These are phyloP conservation scores for Drosophila kambysellisi DNA, from an alignment of 2,888 invertebrate species.

Conservation along the genomic window DNA sequence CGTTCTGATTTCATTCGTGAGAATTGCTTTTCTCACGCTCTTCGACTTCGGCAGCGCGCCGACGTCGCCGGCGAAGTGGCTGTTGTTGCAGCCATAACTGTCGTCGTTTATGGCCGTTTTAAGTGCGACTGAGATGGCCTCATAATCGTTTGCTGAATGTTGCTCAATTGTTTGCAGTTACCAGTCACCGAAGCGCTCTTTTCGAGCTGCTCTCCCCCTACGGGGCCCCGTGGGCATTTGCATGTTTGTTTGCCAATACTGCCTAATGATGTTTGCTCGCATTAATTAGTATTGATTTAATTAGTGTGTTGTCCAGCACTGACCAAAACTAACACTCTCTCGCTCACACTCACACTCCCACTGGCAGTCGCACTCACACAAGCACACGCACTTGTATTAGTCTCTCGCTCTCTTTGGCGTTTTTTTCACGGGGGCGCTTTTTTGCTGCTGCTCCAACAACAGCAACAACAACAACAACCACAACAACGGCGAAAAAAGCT, in stretches of 20 bases:
- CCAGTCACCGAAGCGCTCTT: constrained; percentile 49
- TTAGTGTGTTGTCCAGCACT: constrained; percentile 51
- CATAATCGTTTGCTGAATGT: constrained; percentile 84
- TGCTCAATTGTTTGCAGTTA: constrained; percentile 76
- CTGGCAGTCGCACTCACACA: background rate
- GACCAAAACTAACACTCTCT: constrained; percentile 30
- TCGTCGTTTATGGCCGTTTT: constrained; percentile 84
- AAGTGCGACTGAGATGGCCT: constrained; percentile 85
- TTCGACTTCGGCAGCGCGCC: constrained; percentile 63
- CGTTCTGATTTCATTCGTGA: constrained; percentile 76
- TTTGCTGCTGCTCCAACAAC: constrained; percentile 26
- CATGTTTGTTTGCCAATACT: constrained; percentile 57
- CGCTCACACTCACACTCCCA: constrained; percentile 8
- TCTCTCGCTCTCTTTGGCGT: constrained; percentile 49
- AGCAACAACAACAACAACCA: constrained; percentile 23
- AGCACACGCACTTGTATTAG: constrained; percentile 9
- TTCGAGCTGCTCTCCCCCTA: constrained; percentile 1
- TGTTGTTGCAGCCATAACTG: constrained; percentile 77
- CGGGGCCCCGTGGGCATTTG: constrained; percentile 32
- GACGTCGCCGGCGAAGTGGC: constrained; percentile 51
- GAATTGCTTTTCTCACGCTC: constrained; percentile 82
- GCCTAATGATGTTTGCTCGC: constrained; percentile 63
- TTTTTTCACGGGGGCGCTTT: constrained; percentile 51
- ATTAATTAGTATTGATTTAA: constrained; percentile 79
- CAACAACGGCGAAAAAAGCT: constrained; percentile 39